Base-by-base conservation (phyloP, 2,113 vertebrate species). In the Syngnathus floridae region DNA sequence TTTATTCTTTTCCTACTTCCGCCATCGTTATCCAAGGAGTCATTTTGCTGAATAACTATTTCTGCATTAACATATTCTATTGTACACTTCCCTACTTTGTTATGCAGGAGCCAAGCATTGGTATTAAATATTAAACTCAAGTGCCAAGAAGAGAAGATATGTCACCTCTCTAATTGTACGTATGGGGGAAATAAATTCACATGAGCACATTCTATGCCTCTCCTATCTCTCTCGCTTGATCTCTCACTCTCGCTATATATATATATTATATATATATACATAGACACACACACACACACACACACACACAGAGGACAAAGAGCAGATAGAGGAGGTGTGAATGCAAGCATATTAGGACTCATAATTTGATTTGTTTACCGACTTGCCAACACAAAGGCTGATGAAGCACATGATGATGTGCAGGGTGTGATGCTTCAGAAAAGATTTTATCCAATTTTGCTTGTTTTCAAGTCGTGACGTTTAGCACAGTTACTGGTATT, bases 51-150 rank as follows among this genome's bases (percentile, higher is more conserved):
- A 86, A 84, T 84, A 60, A 14, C 38, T 40, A 61, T 26, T 61
- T 43, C 38, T 5, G 1, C 5, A 61, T 26, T 22, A 61, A 41
- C 58, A 22, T 43, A 43, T 43, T 61, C n/a, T 61, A 41, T 61
- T 61, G 58, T n/a, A 5, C 51, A 46, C 58, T 72, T 62, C 69
- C 66, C 73, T 71, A 58, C 76, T 86, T 74, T 79, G 73, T 81
- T 80, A 82, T 81, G 74, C 81, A 67, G 58, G 71, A 73, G 70
- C 71, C 64, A 66, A 72, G 71, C 57, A 65, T 56, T 11, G 7
- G 31, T 61, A 83, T 87, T 81, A 86, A 89, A 90, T 86, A 88
- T 89, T 85, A 76, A 88, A 86, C 58, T 54, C 65, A 74, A 81
- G 69, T 62, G 70, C 70, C 45, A 69, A 38, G 52, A 56, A 77